Conservation (phyloP, 2,113 vertebrate genomes). For the Pycnonotus jocosus region DNA sequence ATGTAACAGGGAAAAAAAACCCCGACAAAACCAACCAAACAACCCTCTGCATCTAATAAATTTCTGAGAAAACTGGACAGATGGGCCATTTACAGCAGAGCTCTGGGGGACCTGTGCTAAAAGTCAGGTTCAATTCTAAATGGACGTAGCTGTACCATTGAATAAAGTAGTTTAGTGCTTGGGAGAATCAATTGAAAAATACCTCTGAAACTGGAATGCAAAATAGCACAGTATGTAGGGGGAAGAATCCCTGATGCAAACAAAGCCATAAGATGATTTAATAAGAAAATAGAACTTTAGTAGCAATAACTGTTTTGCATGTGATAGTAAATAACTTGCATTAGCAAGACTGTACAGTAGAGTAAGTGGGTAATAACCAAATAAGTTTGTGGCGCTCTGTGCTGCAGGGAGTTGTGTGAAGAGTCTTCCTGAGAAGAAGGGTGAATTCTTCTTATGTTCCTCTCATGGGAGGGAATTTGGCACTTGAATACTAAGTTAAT, state of each 20-base stretch:
- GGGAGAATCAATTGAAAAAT: constrained; percentile 74
- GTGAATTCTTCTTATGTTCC: constrained; percentile 20
- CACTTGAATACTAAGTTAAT: constrained; percentile 24
- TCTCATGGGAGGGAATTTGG: constrained; percentile 52
- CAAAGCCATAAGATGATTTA: constrained; percentile 88
- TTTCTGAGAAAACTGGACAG: background rate
- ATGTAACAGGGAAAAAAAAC: background rate
- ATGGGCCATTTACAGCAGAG: constrained; percentile 55
- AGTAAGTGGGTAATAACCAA: constrained; percentile 70
- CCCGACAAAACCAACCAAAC: background rate
- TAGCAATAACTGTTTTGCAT: constrained; percentile 95
- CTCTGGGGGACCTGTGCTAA: constrained; percentile 36
- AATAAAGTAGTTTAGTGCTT: constrained; percentile 65
- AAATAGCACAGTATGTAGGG: constrained; percentile 81
- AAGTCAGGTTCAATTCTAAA: constrained; percentile 9
- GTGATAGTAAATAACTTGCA: constrained; percentile 76
- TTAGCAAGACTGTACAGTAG: constrained; percentile 69
- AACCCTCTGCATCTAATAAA: background rate
- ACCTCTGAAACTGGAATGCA: constrained; percentile 86
- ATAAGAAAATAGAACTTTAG: constrained; percentile 84
- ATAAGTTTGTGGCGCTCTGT: constrained; percentile 69
- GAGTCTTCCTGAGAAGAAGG: constrained; percentile 48
- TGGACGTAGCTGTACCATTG: constrained; percentile 55
- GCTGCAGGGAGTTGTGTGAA: constrained; percentile 45
- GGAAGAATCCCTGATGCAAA: constrained; percentile 75